Evolutionary conservation across 2,113 vertebrate genomes (phyloP), one percentile per base, ranked within the genome.

Genomic region (Cyrtonyx montezumae): DNA sequence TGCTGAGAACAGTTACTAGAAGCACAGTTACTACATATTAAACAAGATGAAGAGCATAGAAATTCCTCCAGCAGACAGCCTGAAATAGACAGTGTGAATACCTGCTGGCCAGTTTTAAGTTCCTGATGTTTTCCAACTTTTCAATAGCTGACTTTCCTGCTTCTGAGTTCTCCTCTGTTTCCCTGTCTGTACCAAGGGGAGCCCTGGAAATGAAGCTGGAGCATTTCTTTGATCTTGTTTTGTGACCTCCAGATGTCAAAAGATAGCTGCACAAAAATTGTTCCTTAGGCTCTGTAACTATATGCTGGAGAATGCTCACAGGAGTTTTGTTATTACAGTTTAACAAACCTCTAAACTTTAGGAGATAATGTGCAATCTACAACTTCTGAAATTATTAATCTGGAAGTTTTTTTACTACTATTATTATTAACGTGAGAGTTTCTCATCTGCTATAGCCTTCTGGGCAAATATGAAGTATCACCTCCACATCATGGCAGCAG

Each of bases 91-190:
- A 42, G 19, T 14, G 28, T 43, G 61, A 84, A 78, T 88, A 81
- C n/a, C 70, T 78, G 48, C 91, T 91, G 84, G n/a, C 62, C 84
- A 59, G 70, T 79, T 87, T 81, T 75, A 87, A 75, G 58, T 65
- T 88, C 58, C 48, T 71, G 58, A 30, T 36, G 62, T 82, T 84
- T 68, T 75, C 53, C 55, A 84, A 6, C 53, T 88, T 90, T 87
- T 73, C 62, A 69, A 25, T 66, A 81, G 36, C 21, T 84, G 6
- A 62, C 12, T 91, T 82, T 76, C 18, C 45, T 62, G 61, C n/a
- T 78, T 84, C 79, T 81, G 2, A 71, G 53, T 37, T 69, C 66
- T 87, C 65, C 84, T 90, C 77, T 42, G 66, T 86, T 55, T 86
- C n/a, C 23, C n/a, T 63, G 22, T 36, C 65, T 78, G 21, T 94